Evolutionary conservation across 2,113 vertebrate genomes (phyloP).

Genomic region (Uria aalge): DNA sequence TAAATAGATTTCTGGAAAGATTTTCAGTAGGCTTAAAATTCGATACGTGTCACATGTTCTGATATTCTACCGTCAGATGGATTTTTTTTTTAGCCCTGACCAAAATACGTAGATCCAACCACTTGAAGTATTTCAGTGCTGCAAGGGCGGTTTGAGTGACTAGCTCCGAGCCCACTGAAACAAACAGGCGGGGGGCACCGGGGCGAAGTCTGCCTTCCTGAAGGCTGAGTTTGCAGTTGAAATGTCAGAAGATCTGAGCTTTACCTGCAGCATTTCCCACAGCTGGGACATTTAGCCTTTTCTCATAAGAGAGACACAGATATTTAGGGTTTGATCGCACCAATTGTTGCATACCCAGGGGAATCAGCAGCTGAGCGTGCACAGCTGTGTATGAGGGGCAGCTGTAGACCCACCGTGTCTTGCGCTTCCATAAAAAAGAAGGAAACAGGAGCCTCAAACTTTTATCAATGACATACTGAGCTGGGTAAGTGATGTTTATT

Average conservation of each 20-base stretch:
- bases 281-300: background rate
- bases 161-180: background rate
- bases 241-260: background rate
- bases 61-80: background rate
- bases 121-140: background rate
- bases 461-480: background rate
- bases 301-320: background rate
- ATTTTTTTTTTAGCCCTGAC: background rate
- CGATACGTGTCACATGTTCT: background rate
- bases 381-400: background rate
- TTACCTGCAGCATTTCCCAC: background rate
- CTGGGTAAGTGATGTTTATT: background rate
- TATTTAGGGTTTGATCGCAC: background rate
- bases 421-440: background rate
- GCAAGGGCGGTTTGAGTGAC: background rate
- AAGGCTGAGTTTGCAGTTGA: background rate
- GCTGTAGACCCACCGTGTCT: background rate
- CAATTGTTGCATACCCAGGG: background rate
- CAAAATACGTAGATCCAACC: background rate
- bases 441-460: background rate
- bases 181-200: background rate
- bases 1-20: background rate
- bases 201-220: background rate
- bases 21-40: background rate
- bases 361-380: background rate